Evolutionary conservation across 2,888 invertebrate genomes (phyloP).

Genomic region (Zeuzera pyrina): DNA sequence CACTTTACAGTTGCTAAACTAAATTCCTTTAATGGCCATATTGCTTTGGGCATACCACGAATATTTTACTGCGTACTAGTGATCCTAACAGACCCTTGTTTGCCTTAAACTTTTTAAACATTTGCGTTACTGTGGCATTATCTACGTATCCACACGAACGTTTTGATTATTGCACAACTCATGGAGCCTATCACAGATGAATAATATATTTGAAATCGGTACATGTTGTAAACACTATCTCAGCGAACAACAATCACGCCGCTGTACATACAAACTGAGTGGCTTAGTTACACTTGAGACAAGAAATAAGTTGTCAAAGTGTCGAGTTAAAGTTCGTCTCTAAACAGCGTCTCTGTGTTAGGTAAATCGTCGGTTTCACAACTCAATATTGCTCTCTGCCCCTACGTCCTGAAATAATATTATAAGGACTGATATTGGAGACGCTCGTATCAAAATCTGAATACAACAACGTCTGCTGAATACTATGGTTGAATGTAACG

Average conservation of each 20-base stretch:
- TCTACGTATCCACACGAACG: too few relatives aligned
- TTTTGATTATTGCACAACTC: too few relatives aligned
- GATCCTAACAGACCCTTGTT: conserved; percentile 21
- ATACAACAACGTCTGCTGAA: conserved; percentile 45
- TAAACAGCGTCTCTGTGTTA: conserved; percentile 60
- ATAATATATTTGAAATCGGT: conserved; percentile 5
- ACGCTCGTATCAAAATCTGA: conserved; percentile 47
- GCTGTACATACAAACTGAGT: conserved; percentile 52
- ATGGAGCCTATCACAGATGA: too few relatives aligned
- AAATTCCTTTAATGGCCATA: conserved; percentile 50
- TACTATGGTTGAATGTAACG: conserved; percentile 50
- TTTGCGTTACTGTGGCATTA: conserved; percentile 1
- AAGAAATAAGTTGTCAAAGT: conserved; percentile 73
- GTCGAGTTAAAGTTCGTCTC: conserved; percentile 63
- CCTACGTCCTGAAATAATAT: conserved; percentile 61
- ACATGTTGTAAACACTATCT: conserved; percentile 29
- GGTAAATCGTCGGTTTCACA: conserved; percentile 68
- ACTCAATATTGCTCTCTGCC: conserved; percentile 59
- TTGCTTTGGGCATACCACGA: conserved; percentile 39
- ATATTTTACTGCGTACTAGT: conserved; percentile 34
- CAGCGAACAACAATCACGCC: conserved; percentile 44
- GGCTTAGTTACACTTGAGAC: conserved; percentile 57
- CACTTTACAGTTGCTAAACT: conserved; percentile 54
- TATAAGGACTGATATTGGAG: conserved; percentile 54
- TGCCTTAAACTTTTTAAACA: conserved; percentile 25